Percentiles rank a stretch among this genome's conserved stretches.
These are phyloP conservation scores for Druon quercuslanigerum DNA, from an alignment of 1,140 invertebrate species.

Conservation along the genomic window DNA sequence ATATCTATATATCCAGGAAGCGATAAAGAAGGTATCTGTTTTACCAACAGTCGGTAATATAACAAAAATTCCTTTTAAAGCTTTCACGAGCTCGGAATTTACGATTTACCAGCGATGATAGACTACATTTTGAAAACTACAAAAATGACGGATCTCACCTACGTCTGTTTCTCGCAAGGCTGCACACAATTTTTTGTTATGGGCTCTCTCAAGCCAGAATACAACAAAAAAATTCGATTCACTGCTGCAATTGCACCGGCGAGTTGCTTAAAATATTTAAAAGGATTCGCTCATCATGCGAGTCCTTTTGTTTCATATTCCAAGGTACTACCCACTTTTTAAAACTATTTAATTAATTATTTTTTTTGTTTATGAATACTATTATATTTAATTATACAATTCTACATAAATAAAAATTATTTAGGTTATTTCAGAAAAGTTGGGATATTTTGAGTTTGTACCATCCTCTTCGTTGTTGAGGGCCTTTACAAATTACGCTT, in stretches of 20 bases:
- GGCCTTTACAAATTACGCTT: background rate
- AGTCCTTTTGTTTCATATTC: background rate
- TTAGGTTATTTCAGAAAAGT: background rate
- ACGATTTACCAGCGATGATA: slow-evolving; percentile 82
- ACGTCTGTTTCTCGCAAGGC: slow-evolving; percentile 81
- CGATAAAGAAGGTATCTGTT: too few relatives aligned
- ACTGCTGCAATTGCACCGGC: slow-evolving; percentile 79
- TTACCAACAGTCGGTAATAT: too few relatives aligned
- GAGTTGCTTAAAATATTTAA: slow-evolving; percentile 73
- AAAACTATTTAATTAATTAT: background rate
- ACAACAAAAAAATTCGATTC: slow-evolving; percentile 77
- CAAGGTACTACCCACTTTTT: background rate
- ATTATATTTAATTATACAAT: too few relatives aligned
- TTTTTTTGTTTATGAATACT: background rate
- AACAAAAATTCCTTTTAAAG: background rate
- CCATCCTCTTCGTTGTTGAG: background rate
- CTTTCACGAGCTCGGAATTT: slow-evolving; percentile 82
- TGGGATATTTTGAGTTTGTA: background rate
- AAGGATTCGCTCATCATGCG: slow-evolving; percentile 71
- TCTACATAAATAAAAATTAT: too few relatives aligned
- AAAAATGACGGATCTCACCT: slow-evolving; percentile 75
- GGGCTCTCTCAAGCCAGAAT: slow-evolving; percentile 76
- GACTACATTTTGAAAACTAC: slow-evolving; percentile 80
- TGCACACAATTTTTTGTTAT: slow-evolving; percentile 78
- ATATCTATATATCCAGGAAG: too few relatives aligned